phyloP scores from a whole-genome alignment of 2,888 invertebrate genomes.

The Ptychoptera albimana region DNA sequence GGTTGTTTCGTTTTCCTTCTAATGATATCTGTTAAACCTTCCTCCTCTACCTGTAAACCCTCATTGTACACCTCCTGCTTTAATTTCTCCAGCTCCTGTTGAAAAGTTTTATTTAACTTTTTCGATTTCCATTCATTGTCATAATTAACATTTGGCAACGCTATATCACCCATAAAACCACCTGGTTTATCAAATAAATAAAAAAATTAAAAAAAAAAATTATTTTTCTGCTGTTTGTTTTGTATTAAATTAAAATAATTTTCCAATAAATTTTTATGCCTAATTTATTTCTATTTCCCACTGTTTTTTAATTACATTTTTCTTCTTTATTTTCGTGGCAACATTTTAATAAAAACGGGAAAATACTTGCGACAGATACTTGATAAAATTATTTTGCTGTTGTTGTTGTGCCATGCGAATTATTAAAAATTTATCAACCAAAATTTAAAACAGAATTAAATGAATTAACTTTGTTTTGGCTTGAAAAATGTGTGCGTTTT shows the following conservation, averaged over 20 bases:
- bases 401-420: too few relatives aligned
- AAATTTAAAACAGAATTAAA: too few relatives aligned
- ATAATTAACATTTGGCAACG: slow-evolving; percentile 45
- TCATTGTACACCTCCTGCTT: slow-evolving; percentile 67
- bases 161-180: slow-evolving; percentile 72
- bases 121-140: slow-evolving; percentile 33
- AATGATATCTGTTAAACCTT: slow-evolving; percentile 58
- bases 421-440: too few relatives aligned
- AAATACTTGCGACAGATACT: too few relatives aligned
- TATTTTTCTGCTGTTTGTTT: slow-evolving; percentile 1
- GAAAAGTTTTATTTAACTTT: slow-evolving; percentile 47
- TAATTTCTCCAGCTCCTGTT: slow-evolving; percentile 65
- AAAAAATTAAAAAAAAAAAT: slow-evolving; percentile 3
- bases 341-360: too few relatives aligned
- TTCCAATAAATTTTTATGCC: too few relatives aligned
- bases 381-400: too few relatives aligned
- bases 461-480: too few relatives aligned
- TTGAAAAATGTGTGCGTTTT: too few relatives aligned
- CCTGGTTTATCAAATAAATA: slow-evolving; percentile 37
- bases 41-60: slow-evolving; percentile 71
- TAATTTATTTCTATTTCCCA: too few relatives aligned
- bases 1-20: slow-evolving; percentile 55
- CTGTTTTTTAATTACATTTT: too few relatives aligned
- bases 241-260: neutral
- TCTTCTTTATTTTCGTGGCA: too few relatives aligned